A percentile compares a stretch with the other conserved stretches of the same genome.
These are phyloP conservation scores for Amyelois transitella DNA, from an alignment of 1,140 invertebrate species.

Conservation along the genomic window DNA sequence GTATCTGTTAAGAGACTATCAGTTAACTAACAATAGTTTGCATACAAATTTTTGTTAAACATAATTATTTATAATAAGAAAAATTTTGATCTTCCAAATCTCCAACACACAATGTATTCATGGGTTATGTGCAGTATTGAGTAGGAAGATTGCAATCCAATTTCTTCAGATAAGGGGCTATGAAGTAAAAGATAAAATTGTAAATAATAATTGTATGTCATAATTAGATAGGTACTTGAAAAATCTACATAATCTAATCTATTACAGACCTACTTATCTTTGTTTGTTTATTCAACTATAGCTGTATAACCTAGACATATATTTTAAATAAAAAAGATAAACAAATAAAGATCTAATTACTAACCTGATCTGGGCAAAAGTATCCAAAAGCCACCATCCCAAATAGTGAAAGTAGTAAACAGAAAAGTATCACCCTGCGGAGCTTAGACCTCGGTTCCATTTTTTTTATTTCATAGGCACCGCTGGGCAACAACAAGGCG, in stretches of 20 bases:
- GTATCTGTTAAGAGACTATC: too few relatives aligned
- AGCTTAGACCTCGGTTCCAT: constrained; percentile 84
- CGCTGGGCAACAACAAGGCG: constrained; percentile 79
- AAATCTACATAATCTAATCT: neutral
- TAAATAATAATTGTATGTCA: neutral
- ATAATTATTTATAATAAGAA: too few relatives aligned
- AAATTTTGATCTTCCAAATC: too few relatives aligned
- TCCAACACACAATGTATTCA: too few relatives aligned
- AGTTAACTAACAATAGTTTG: too few relatives aligned
- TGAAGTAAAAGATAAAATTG: neutral
- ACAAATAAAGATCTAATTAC: constrained; percentile 6
- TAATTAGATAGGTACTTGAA: neutral
- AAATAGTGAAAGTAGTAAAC: constrained; percentile 84
- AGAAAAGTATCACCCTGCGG: constrained; percentile 84
- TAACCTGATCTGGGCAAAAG: constrained; percentile 89
- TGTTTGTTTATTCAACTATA: too few relatives aligned
- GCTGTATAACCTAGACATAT: too few relatives aligned
- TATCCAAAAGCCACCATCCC: constrained; percentile 91
- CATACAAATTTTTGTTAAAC: too few relatives aligned
- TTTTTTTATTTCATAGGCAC: constrained; percentile 84
- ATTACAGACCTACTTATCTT: neutral
- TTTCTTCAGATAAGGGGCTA: neutral
- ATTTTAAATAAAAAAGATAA: too few relatives aligned
- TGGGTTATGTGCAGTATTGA: too few relatives aligned
- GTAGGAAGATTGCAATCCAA: too few relatives aligned